A percentile compares a stretch with the other conserved stretches of the same genome.
Evolutionary conservation across 2,113 vertebrate species (phyloP).

Genomic region (Hypocryptadius cinnamomeus): DNA sequence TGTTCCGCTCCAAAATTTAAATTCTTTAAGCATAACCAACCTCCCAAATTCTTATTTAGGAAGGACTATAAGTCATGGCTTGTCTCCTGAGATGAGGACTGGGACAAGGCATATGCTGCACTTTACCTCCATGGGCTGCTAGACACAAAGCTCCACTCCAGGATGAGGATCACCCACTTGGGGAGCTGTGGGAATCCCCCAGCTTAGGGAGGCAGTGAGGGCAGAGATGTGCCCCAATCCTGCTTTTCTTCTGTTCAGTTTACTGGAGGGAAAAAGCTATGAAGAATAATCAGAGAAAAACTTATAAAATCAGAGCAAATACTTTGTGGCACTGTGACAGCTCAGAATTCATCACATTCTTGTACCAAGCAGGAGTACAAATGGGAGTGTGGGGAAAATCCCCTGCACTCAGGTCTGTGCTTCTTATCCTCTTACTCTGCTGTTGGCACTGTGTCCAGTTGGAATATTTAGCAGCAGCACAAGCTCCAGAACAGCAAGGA

Average conservation of each 20-base stretch:
- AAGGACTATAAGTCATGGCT: not conserved
- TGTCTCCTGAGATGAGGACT: not conserved
- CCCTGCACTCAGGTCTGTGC: not conserved
- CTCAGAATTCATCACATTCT: not conserved
- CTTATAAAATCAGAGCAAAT: not conserved
- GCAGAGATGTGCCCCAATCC: not conserved
- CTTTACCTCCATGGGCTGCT: not conserved
- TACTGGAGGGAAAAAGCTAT: not conserved
- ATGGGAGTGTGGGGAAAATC: fast-evolving
- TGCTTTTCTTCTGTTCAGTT: not conserved
- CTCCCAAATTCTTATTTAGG: not conserved
- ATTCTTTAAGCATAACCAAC: not conserved
- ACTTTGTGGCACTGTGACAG: not conserved
- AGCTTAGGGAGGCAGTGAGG: fast-evolving
- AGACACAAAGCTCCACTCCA: not conserved
- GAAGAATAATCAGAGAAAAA: not conserved
- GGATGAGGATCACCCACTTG: not conserved
- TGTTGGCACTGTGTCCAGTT: not conserved
- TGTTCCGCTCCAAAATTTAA: not conserved
- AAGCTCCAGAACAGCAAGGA: not conserved
- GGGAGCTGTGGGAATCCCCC: not conserved
- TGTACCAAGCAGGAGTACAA: not conserved
- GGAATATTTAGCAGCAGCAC: not conserved
- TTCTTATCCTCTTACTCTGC: not conserved
- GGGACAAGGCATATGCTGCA: not conserved